Evolutionary conservation across 1,140 invertebrate species (phyloP).

Genomic region (Drosophila sproati): DNA sequence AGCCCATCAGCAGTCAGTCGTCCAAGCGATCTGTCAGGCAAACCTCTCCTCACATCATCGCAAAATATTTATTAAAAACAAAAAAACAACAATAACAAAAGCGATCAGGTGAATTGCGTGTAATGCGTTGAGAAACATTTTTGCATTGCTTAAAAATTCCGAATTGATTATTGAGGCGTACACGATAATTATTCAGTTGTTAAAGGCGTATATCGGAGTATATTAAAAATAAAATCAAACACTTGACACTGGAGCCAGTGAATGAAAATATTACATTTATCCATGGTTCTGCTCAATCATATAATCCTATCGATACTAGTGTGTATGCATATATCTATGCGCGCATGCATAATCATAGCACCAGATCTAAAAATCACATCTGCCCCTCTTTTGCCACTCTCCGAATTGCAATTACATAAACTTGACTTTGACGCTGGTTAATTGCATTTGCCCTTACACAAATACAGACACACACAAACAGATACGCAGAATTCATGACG

Average conservation of each 20-base stretch:
- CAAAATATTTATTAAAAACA: constrained; percentile 66
- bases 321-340: too few species aligned
- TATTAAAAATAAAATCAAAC: too few species aligned
- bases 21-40: constrained; percentile 51
- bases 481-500: not conserved
- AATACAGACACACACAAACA: not conserved
- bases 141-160: constrained; percentile 9
- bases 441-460: constrained; percentile 18
- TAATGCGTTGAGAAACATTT: constrained; percentile 12
- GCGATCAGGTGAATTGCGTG: constrained; percentile 41
- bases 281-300: too few species aligned
- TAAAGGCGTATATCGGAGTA: not conserved
- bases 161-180: not conserved
- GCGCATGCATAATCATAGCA: too few species aligned
- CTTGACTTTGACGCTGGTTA: constrained; percentile 42
- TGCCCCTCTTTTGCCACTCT: too few species aligned
- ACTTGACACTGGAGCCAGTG: too few species aligned
- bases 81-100: constrained; percentile 62
- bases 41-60: constrained; percentile 22
- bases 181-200: not conserved
- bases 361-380: too few species aligned
- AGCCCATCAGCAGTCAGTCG: constrained; percentile 47
- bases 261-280: too few species aligned
- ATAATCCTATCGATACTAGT: too few species aligned
- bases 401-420: constrained; percentile 1